Base-by-base conservation (phyloP, 2,888 invertebrate genomes). In the Stenoptilia bipunctidactyla region DNA sequence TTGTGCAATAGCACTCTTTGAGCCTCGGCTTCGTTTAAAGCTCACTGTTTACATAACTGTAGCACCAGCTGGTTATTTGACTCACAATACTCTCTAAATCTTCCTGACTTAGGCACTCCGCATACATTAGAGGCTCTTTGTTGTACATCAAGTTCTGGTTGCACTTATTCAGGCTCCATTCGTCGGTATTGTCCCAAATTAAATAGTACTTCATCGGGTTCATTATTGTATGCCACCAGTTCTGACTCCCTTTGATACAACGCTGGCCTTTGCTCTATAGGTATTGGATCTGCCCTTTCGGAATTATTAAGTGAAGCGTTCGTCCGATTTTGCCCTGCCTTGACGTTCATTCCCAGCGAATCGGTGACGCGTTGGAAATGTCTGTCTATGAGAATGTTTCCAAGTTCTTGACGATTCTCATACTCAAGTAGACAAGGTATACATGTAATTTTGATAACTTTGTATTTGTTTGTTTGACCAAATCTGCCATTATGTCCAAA, bases 11-110 rank as follows among this genome's bases (percentile, higher is more conserved):
- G 20, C 8, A 40, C 13, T 39, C 34, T 37, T 14, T 15, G 15
- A 15, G 44, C 41, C 34, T 39, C 39, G 1, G 14, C 25, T 40
- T 44, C 44, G 15, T 34, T 9, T 13, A 44, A 44, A 44, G 44
- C 44, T 39, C 34, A 9, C 25, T 39, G 35, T 37, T 38, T 2
- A 37, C 40, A 39, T 34, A 44, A 14, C 13, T 15, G 27, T 10
- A 43, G 12, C 14, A 43, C 43, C 15, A 43, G 13, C 33, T 43
- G 6, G 40, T 40, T 40, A 34, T 40, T 40, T 8, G 6, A 12
- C 33, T 36, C 35, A 14, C 15, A 10, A 35, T 38, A 35, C 27
- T 34, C n/a, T 34, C 12, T 10, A 34, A 36, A 15, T 20, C 25
- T 13, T 40, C 37, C 40, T 34, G 13, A 6, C 9, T n/a, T 14